phyloP scores from a whole-genome alignment of 2,888 invertebrate genomes.

The Eupithecia dodoneata region DNA sequence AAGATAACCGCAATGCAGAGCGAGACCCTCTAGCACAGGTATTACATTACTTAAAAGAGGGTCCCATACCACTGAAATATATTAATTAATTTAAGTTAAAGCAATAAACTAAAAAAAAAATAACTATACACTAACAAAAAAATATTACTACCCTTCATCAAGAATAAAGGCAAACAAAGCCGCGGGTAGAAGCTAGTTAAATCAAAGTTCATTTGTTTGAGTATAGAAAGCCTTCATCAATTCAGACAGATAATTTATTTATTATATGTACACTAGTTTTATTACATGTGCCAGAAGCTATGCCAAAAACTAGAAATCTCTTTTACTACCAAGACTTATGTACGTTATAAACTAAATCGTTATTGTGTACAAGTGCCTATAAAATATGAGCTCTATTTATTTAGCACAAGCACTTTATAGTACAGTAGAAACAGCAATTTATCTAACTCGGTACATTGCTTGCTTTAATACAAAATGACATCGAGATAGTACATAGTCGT shows the following conservation, averaged over 20 bases:
- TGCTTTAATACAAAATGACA: constrained; percentile 27
- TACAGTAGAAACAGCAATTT: constrained; percentile 25
- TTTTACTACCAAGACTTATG: constrained; percentile 3
- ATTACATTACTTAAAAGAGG: too few species aligned
- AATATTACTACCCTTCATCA: neutral
- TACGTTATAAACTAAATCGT: constrained; percentile 5
- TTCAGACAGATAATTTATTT: neutral
- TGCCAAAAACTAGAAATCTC: constrained; percentile 5
- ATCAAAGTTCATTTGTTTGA: too few species aligned
- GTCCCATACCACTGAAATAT: too few species aligned
- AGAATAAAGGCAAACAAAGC: neutral
- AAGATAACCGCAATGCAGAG: too few species aligned
- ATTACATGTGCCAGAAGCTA: constrained; percentile 2
- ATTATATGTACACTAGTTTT: neutral
- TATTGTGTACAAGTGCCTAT: constrained; percentile 13
- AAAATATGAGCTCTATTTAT: constrained; percentile 24
- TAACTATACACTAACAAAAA: too few species aligned
- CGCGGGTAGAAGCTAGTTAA: too few species aligned
- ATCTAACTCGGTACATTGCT: constrained; percentile 34
- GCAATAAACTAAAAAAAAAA: too few species aligned
- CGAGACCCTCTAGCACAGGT: too few species aligned
- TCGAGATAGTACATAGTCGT: constrained; percentile 19
- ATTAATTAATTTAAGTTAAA: too few species aligned
- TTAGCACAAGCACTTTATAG: constrained; percentile 32
- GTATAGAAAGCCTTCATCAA: neutral